These are phyloP conservation scores for Oligia fasciuncula DNA, from an alignment of 2,888 invertebrate species.

Conservation along the genomic window DNA sequence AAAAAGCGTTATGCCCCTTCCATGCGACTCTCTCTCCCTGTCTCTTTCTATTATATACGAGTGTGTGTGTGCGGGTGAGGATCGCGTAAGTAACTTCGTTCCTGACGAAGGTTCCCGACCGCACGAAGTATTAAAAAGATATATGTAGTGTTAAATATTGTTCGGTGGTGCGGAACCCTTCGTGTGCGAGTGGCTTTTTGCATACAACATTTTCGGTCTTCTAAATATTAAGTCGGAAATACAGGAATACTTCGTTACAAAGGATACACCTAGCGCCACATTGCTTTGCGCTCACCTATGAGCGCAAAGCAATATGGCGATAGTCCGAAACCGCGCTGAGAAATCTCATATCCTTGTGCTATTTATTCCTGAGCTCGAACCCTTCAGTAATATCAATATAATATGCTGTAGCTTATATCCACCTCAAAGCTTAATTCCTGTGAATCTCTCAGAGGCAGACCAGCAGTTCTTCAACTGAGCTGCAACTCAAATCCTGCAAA, in stretches of 20 bases:
- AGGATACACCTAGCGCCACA: background rate
- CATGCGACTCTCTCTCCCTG: too few relatives aligned
- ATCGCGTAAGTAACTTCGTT: too few relatives aligned
- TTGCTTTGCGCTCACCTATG: background rate
- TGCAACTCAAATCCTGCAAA: too few relatives aligned
- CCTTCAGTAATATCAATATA: too few relatives aligned
- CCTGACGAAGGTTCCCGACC: too few relatives aligned
- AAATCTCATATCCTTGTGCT: background rate
- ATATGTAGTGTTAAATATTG: too few relatives aligned
- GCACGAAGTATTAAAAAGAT: too few relatives aligned
- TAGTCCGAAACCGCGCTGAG: background rate
- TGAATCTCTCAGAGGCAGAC: background rate
- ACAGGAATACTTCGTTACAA: background rate
- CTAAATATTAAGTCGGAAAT: background rate
- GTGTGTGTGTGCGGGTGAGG: too few relatives aligned
- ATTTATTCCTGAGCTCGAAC: conserved; percentile 8
- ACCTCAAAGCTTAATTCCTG: background rate
- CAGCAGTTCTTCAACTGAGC: too few relatives aligned
- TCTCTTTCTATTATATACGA: too few relatives aligned
- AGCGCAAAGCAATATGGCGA: too few relatives aligned
- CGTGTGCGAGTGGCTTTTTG: background rate
- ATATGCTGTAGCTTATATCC: background rate
- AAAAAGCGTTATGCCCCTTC: too few relatives aligned
- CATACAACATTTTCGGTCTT: background rate
- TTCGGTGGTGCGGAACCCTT: background rate